These are phyloP conservation scores for Lates calcarifer DNA, from an alignment of 2,113 vertebrate genomes.

Conservation along the genomic window DNA sequence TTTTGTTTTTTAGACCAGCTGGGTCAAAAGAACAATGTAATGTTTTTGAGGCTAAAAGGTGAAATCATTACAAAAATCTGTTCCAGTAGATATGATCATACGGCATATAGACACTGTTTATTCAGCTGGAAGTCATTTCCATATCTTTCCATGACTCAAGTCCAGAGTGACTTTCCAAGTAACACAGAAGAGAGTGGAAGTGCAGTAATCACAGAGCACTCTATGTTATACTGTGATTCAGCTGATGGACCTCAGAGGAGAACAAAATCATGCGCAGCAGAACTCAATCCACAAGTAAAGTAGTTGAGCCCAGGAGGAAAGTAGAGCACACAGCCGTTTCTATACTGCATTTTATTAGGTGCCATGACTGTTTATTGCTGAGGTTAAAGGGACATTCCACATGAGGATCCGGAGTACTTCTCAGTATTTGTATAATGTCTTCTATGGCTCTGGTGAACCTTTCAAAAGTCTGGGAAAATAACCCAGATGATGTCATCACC, in stretches of 20 bases:
- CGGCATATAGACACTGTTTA: background rate
- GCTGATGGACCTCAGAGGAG: background rate
- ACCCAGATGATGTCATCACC: background rate
- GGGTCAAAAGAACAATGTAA: background rate
- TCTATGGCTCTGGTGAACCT: no score
- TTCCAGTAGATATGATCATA: background rate
- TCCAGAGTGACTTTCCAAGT: background rate
- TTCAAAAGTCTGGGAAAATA: background rate
- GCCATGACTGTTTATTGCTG: background rate
- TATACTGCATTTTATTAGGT: background rate
- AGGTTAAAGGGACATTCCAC: background rate
- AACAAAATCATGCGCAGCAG: background rate
- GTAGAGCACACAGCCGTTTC: background rate
- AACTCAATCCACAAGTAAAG: background rate
- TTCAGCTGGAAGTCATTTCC: constrained; percentile 45
- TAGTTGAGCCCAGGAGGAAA: background rate
- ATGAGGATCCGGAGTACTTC: background rate
- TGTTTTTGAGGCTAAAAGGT: background rate
- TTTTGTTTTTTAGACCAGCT: background rate
- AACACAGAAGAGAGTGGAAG: background rate
- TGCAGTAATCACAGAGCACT: background rate
- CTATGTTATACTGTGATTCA: fast-evolving
- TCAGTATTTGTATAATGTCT: no score
- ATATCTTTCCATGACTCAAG: constrained; percentile 25
- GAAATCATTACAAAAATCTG: constrained; percentile 15